phyloP scores from a whole-genome alignment of 2,797 vertebrate species.

The Lutjanus campechanus region DNA sequence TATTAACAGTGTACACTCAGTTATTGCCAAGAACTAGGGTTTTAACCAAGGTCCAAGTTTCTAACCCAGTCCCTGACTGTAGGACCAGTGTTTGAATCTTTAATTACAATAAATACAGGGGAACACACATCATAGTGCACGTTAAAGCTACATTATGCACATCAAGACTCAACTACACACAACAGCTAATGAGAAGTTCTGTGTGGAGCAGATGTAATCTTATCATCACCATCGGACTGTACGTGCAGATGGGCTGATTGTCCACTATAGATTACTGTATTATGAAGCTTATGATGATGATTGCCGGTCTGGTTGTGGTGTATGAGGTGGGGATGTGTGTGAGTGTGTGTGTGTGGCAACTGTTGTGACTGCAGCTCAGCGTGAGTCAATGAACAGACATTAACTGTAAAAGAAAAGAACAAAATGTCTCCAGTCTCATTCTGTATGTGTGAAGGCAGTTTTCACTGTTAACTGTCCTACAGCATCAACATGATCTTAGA shows the following conservation, averaged over 20 bases:
- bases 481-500: constrained; percentile 70
- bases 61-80: not conserved
- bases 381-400: constrained; percentile 34
- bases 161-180: not conserved
- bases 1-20: too few species aligned
- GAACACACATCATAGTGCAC: not conserved
- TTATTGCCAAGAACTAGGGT: too few species aligned
- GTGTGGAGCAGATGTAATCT: not conserved
- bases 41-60: not conserved
- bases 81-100: not conserved
- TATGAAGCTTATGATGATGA: constrained; percentile 2
- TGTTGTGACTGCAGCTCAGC: constrained; percentile 14
- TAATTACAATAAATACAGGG: not conserved
- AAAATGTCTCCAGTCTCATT: constrained; percentile 20
- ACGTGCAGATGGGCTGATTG: constrained; percentile 1
- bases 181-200: not conserved
- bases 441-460: constrained; percentile 49
- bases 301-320: constrained; percentile 3
- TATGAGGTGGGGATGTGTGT: constrained; percentile 10
- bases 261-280: not conserved
- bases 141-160: not conserved
- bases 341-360: constrained; percentile 12
- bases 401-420: not conserved
- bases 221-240: not conserved
- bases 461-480: constrained; percentile 51